Base-by-base conservation (phyloP, 1,140 invertebrate genomes). In the Lamellibrachia luymesi region DNA sequence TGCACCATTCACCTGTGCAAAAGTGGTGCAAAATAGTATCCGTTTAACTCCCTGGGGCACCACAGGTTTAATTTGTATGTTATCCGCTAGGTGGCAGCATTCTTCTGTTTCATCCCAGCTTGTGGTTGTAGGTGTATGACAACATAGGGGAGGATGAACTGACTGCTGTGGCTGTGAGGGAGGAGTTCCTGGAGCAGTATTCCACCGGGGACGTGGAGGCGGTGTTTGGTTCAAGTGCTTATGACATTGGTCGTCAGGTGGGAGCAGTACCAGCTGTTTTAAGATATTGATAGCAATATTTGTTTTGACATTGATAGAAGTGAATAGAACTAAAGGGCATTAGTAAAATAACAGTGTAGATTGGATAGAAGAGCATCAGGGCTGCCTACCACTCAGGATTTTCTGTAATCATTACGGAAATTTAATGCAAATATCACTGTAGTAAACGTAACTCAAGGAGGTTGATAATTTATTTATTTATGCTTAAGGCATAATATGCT, bases 161-260 rank as follows among this genome's bases (percentile, higher is more conserved):
- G 1, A 97, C 96, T 10, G 96, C 97, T 1, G 97, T 97, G 5
- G 97, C 97, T 94, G 97, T 99, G 6, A 97, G 98, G 93, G 97
- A 97, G 94, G 97, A 97, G 94, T 97, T 98, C 94, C 97, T 97
- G 93, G 97, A 98, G 95, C 98, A 97, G 64, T 80, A 10, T 22
- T 80, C 64, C 64, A 80, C 64, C 96, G 95, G 97, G 50, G 96
- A 97, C 92, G 97, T 97, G 90, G 97, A 98, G 95, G 95, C 98
- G 2, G 97, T 98, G 92, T 98, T 98, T 91, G 97, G 99, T 93
- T 97, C 99, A 94, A 98, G 98, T 0, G 97, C 98, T 94, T 98
- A 22, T 22, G 64, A 80, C 64, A 80, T 80, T 22, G 2, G 25
- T 17, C 64, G 64, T 2, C 64, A 80, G 64, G 64, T 80, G 25